A percentile compares a stretch with the other conserved stretches of the same genome.
Evolutionary conservation across 2,797 vertebrate genomes (phyloP).

Genomic region (Falco novaeseelandiae): DNA sequence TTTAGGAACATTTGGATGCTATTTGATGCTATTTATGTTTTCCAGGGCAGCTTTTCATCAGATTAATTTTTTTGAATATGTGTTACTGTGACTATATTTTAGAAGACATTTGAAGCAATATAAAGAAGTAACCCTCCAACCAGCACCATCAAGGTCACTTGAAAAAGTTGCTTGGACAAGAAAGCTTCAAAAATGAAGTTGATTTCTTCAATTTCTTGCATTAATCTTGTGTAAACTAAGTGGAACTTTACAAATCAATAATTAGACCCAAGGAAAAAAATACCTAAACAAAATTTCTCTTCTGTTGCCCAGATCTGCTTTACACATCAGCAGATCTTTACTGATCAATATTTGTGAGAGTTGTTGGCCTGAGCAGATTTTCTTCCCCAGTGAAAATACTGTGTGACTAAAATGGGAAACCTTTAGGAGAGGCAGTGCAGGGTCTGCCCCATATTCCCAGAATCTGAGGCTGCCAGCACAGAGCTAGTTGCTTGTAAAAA

Average conservation of each 20-base stretch:
- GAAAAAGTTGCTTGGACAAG: background rate
- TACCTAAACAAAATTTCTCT: background rate
- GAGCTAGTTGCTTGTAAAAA: background rate
- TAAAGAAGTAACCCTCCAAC: background rate
- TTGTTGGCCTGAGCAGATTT: slow-evolving; percentile 50
- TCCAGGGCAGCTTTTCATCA: background rate
- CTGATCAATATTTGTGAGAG: slow-evolving; percentile 58
- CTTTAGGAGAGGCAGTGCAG: background rate
- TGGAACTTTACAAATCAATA: slow-evolving; percentile 41
- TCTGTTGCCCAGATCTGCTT: slow-evolving; percentile 41
- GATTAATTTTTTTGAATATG: background rate
- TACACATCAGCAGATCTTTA: slow-evolving; percentile 28
- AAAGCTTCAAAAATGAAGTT: background rate
- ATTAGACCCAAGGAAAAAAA: slow-evolving; percentile 29
- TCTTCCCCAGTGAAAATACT: slow-evolving; percentile 23
- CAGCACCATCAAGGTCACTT: background rate
- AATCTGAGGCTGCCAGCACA: background rate
- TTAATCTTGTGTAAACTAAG: slow-evolving; percentile 43
- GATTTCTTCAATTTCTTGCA: background rate
- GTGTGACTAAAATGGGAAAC: background rate
- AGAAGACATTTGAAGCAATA: background rate
- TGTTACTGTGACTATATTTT: background rate
- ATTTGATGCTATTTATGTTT: background rate
- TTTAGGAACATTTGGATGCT: background rate
- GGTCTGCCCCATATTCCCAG: background rate